Evolutionary conservation across 2,888 invertebrate species (phyloP).

Genomic region (Bruchidius siliquastri): DNA sequence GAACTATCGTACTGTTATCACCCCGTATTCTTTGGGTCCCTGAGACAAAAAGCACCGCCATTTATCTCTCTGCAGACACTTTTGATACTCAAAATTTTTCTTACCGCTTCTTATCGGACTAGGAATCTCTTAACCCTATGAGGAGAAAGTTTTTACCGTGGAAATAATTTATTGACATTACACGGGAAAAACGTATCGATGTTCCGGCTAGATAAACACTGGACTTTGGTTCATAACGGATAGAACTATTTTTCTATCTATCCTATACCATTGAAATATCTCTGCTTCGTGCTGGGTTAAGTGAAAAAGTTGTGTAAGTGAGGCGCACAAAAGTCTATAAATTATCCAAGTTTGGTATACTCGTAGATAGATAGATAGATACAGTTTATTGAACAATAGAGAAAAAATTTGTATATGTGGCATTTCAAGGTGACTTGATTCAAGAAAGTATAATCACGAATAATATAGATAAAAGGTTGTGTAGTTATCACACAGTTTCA

Average conservation of each 20-base stretch:
- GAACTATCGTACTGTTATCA: not conserved
- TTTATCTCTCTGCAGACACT: conserved; percentile 1
- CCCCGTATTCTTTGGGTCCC: not conserved
- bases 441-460: no score
- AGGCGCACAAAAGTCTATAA: not conserved
- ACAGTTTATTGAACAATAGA: no score
- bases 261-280: not conserved
- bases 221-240: no score
- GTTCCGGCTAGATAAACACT: not conserved
- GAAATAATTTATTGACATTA: conserved; percentile 5
- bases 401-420: no score
- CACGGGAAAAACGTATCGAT: not conserved
- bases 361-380: no score
- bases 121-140: conserved; percentile 5
- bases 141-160: conserved; percentile 1
- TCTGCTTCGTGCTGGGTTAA: not conserved
- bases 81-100: conserved; percentile 9
- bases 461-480: no score
- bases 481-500: no score
- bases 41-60: not conserved
- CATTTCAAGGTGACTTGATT: no score
- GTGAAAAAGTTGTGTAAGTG: no score
- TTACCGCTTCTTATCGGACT: conserved; percentile 2
- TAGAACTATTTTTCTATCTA: not conserved
- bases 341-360: not conserved